A percentile compares a stretch with the other conserved stretches of the same genome.
These are phyloP conservation scores for Amphimedon queenslandica DNA, from an alignment of 37 sponge, comb jelly and placozoan species.

Conservation along the genomic window DNA sequence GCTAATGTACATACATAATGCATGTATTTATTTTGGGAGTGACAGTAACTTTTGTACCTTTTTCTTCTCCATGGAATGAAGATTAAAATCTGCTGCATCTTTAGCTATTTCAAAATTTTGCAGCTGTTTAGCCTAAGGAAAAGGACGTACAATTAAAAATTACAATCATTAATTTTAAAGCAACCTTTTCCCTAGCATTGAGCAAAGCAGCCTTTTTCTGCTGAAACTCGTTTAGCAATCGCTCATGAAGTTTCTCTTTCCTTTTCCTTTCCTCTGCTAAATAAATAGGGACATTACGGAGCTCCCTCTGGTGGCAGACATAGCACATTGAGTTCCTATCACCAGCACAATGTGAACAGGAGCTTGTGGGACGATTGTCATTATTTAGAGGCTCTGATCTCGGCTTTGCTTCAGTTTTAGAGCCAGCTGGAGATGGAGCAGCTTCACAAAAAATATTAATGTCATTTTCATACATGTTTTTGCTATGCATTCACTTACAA, in stretches of 20 bases:
- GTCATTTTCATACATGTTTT: too few relatives aligned
- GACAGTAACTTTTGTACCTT: background rate
- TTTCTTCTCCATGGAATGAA: background rate
- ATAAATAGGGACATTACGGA: conserved; percentile 66
- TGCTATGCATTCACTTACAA: too few relatives aligned
- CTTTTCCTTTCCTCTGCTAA: conserved; percentile 45
- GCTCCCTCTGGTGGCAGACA: conserved; percentile 78
- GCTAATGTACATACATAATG: background rate
- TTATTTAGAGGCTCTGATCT: too few relatives aligned
- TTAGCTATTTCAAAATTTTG: background rate
- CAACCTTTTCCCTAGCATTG: conserved; percentile 48
- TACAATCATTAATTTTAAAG: conserved; percentile 1
- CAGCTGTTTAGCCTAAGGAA: background rate
- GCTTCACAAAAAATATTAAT: too few relatives aligned
- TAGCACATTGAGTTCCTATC: conserved; percentile 86
- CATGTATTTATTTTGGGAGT: too few relatives aligned
- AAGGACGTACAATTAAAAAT: background rate
- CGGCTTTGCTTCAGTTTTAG: too few relatives aligned
- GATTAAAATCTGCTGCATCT: background rate
- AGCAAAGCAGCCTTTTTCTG: conserved; percentile 30
- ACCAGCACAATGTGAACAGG: background rate
- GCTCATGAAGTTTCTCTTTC: conserved; percentile 49
- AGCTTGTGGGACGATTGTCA: too few relatives aligned
- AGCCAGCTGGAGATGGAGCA: too few relatives aligned
- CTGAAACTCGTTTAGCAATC: conserved; percentile 64